A percentile compares a stretch with the other conserved stretches of the same genome.
phyloP scores from a whole-genome alignment of 64 coral and sea anemone genomes.

The Stylophora pistillata region DNA sequence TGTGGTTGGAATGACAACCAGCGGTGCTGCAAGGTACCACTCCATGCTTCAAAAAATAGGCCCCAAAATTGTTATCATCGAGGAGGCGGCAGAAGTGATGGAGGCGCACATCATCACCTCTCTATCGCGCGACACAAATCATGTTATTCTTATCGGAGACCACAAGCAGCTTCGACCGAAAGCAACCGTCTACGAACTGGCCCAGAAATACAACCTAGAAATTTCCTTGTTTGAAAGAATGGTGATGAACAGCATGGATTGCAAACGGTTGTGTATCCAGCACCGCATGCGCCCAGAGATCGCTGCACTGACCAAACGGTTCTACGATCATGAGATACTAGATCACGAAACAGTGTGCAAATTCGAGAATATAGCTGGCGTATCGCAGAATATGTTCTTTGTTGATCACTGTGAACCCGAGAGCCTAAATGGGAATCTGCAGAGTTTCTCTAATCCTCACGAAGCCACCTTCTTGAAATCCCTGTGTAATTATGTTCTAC shows the following conservation, averaged over 20 bases:
- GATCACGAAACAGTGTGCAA: conserved; percentile 71
- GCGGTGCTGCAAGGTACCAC: conserved; percentile 75
- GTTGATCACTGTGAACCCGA: conserved; percentile 64
- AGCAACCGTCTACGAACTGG: conserved; percentile 76
- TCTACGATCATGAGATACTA: conserved; percentile 75
- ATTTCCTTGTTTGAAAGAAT: conserved; percentile 90
- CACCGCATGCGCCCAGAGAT: conserved; percentile 88
- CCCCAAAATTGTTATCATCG: conserved; percentile 76
- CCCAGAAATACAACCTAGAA: conserved; percentile 73
- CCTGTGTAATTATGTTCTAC: conserved; percentile 70
- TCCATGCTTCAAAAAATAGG: conserved; percentile 65
- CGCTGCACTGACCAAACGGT: conserved; percentile 65
- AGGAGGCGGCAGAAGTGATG: conserved; percentile 91
- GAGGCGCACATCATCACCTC: conserved; percentile 90
- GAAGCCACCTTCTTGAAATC: conserved; percentile 77
- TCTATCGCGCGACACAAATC: conserved; percentile 53
- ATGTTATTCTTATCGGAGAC: conserved; percentile 81
- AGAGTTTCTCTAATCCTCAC: conserved; percentile 82
- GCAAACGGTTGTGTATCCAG: conserved; percentile 71
- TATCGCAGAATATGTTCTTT: conserved; percentile 81
- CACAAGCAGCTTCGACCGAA: conserved; percentile 90
- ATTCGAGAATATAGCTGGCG: conserved; percentile 65
- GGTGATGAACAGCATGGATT: conserved; percentile 84
- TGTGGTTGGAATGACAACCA: conserved; percentile 94
- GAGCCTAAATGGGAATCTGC: conserved; percentile 25